Evolutionary conservation across 1,140 invertebrate species (phyloP), one percentile per base, ranked within the genome.

Genomic region (Batillaria attramentaria): DNA sequence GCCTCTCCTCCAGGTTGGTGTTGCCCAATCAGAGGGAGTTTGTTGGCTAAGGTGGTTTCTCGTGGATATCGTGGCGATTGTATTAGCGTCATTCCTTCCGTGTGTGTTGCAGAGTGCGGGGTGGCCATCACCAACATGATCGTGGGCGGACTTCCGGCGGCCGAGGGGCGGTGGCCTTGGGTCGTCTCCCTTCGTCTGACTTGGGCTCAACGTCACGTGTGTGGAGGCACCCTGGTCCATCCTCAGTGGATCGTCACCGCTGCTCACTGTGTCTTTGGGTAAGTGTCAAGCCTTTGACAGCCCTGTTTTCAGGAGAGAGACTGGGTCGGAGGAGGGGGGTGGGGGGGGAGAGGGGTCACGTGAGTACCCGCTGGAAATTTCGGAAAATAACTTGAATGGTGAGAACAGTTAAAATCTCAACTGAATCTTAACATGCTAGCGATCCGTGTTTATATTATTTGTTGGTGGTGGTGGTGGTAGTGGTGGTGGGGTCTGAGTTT

Each of bases 251-350:
- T 92, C 5, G 72, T 92, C 39, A 91, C 91, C 1, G 91, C 91
- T 5, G 91, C 90, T 18, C 91, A 92, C 81, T 92, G 91, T 76
- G 94, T 93, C 4, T 95, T 95, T 73, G 84, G 81, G 79, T 78
- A 42, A 79, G 75, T 80, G n/a, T n/a, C n/a, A n/a, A n/a, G n/a
- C n/a, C n/a, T n/a, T n/a, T n/a, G n/a, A n/a, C n/a, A n/a, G n/a
- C n/a, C n/a, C n/a, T n/a, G n/a, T n/a, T n/a, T n/a, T n/a, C n/a
- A n/a, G n/a, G n/a, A n/a, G n/a, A n/a, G n/a, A n/a, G n/a, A n/a
- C n/a, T n/a, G n/a, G n/a, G n/a, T n/a, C n/a, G n/a, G n/a, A n/a
- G n/a, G n/a, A n/a, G n/a, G n/a, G n/a, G n/a, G n/a, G n/a, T n/a
- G n/a, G n/a, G n/a, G n/a, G n/a, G n/a, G n/a, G n/a, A n/a, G n/a